Evolutionary conservation across 1,140 invertebrate species (phyloP).

Genomic region (Psilanteris sp.): DNA sequence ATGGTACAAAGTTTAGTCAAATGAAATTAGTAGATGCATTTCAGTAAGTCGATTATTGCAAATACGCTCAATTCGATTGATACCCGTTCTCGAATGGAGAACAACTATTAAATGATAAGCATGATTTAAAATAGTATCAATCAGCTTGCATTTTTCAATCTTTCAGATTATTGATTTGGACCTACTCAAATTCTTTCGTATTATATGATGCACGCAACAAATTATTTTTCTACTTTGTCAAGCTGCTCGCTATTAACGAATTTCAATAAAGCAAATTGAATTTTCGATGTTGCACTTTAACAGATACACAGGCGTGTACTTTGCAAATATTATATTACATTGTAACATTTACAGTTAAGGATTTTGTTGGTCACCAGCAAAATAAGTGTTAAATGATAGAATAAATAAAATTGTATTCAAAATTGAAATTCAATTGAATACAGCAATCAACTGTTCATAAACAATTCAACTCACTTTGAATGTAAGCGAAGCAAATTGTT

Average conservation of each 20-base stretch:
- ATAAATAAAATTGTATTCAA: too few relatives aligned
- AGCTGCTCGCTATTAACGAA: slow-evolving; percentile 16
- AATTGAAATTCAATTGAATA: slow-evolving; percentile 27
- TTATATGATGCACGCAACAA: slow-evolving; percentile 5
- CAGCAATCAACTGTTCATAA: slow-evolving; percentile 34
- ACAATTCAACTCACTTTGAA: slow-evolving; percentile 3
- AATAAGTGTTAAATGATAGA: too few relatives aligned
- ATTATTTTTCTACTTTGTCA: slow-evolving; percentile 21
- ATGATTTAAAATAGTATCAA: slow-evolving; percentile 20
- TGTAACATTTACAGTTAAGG: too few relatives aligned
- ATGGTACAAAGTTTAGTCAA: slow-evolving; percentile 32
- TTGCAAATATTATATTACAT: slow-evolving; percentile 19
- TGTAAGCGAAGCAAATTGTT: slow-evolving; percentile 4
- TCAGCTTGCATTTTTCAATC: slow-evolving; percentile 17
- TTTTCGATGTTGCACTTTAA: neutral
- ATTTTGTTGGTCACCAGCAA: too few relatives aligned
- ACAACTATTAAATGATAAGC: slow-evolving; percentile 16
- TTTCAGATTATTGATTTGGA: slow-evolving; percentile 24
- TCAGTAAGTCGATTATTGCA: slow-evolving; percentile 1
- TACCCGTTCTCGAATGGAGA: slow-evolving; percentile 3
- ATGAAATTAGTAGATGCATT: neutral
- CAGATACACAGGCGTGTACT: neutral
- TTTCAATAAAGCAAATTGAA: slow-evolving; percentile 1
- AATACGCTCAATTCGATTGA: neutral
- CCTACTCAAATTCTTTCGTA: too few relatives aligned